Base-by-base conservation (phyloP, 2,888 invertebrate genomes). In the Archips crataeganus region DNA sequence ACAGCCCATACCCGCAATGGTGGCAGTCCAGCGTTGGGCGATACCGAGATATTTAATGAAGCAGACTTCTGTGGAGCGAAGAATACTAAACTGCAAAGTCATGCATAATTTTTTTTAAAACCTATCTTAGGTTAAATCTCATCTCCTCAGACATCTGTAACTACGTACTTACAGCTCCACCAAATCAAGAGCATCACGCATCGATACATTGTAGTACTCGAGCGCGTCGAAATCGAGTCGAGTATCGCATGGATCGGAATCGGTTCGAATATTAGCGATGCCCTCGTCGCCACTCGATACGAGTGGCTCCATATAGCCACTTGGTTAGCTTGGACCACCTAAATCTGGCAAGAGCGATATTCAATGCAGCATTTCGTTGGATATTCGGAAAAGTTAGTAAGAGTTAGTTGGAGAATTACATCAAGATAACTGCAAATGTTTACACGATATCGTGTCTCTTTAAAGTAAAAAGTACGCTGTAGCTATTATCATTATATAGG, bases 291-390 rank as follows among this genome's bases (percentile, higher is more conserved):
- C 63, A 69, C 74, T 74, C 54, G 65, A 74, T 2, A 32, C 36
- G 70, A 74, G 73, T 51, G 69, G 47, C 54, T 65, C 74, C n/a
- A 74, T 74, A 74, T 74, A 65, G 74, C 70, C 70, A 74, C 74
- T 74, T 70, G 70, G 69, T 74, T 74, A 74, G 45, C 65, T 65
- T 65, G 51, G 64, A 59, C 68, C 59, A 34, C 70, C 73, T 42
- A 74, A 74, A 69, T 69, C 64, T 62, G 67, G 34, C 34, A 70
- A 62, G 34, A 51, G 62, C 49, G 36, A 45, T 23, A 49, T 32
- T 45, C 42, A 15, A 36, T 39, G 49, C 36, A 45, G 71, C 6
- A 34, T 49, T 65, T 54, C 51, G 51, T 15, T 1, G n/a, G 51
- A n/a, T n/a, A 6, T 51, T 6, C 15, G n/a, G n/a, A n/a, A 49